phyloP scores from a whole-genome alignment of 2,888 invertebrate genomes.

The Copidosoma aretas region DNA sequence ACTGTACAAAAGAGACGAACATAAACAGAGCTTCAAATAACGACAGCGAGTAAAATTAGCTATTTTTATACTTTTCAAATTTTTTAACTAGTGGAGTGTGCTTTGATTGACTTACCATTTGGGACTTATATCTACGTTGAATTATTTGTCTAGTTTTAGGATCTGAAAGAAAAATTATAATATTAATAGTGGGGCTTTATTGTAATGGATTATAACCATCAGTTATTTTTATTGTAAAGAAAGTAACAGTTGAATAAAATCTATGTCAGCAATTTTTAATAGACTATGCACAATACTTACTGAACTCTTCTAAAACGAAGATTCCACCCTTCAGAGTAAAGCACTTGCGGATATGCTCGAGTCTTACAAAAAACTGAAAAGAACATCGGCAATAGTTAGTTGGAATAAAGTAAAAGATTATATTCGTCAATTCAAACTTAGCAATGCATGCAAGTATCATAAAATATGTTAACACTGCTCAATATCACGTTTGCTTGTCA shows the following conservation, averaged over 20 bases:
- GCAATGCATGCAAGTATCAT: conserved; percentile 42
- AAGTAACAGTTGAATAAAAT: neutral
- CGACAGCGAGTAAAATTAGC: conserved; percentile 11
- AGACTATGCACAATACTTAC: conserved; percentile 72
- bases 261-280: conserved; percentile 21
- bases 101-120: conserved; percentile 82
- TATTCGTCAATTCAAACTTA: conserved; percentile 38
- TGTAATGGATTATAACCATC: neutral
- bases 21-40: conserved; percentile 9
- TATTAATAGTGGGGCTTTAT: neutral
- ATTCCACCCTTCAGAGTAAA: conserved; percentile 99
- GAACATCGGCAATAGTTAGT: conserved; percentile 47
- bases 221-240: too few relatives aligned
- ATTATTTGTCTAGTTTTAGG: conserved; percentile 96
- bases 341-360: conserved; percentile 99
- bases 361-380: conserved; percentile 98
- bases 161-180: conserved; percentile 73
- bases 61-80: neutral
- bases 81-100: neutral
- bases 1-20: neutral
- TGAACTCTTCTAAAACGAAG: conserved; percentile 99
- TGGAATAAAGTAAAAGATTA: conserved; percentile 5
- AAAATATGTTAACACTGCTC: conserved; percentile 42
- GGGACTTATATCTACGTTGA: conserved; percentile 96
- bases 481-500: too few relatives aligned